Evolutionary conservation across 2,797 vertebrate genomes (phyloP).

Genomic region (Delichon dasypus): DNA sequence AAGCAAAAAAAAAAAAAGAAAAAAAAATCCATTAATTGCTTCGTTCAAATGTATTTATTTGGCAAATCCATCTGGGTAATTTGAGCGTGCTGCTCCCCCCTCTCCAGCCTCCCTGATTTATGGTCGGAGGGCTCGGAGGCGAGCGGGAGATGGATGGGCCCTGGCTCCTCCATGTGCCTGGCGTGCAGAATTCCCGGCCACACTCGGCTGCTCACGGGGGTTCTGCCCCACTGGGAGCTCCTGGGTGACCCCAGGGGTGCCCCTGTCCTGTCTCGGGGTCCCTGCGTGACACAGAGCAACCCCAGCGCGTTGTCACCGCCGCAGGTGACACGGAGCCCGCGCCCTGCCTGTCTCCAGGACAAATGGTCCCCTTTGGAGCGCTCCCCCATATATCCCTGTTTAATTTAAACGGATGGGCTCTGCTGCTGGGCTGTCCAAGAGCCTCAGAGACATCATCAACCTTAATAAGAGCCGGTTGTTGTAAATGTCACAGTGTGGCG

Average conservation of each 20-base stretch:
- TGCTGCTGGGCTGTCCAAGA: constrained; percentile 16
- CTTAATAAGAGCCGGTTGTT: constrained; percentile 16
- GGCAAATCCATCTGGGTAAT: constrained; percentile 68
- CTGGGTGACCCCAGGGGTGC: background rate
- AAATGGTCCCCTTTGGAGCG: background rate
- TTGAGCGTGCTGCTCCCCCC: background rate
- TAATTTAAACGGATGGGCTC: constrained; percentile 56
- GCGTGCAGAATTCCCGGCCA: background rate
- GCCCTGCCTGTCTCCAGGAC: background rate
- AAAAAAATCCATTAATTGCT: constrained; percentile 68
- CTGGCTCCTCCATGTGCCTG: background rate
- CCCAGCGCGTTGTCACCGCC: background rate
- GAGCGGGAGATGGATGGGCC: constrained; percentile 32
- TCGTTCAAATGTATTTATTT: constrained; percentile 68
- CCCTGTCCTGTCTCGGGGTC: accelerated
- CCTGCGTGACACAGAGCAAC: accelerated
- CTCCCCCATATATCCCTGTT: background rate
- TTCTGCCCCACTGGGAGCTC: background rate
- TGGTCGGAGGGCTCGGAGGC: constrained; percentile 9
- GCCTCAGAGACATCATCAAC: constrained; percentile 48
- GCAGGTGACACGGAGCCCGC: background rate
- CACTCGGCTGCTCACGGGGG: accelerated
- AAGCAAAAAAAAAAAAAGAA: background rate
- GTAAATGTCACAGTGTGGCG: background rate
- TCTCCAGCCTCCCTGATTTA: constrained; percentile 49